phyloP scores from a whole-genome alignment of 2,888 invertebrate genomes.

The Philaethria dido region DNA sequence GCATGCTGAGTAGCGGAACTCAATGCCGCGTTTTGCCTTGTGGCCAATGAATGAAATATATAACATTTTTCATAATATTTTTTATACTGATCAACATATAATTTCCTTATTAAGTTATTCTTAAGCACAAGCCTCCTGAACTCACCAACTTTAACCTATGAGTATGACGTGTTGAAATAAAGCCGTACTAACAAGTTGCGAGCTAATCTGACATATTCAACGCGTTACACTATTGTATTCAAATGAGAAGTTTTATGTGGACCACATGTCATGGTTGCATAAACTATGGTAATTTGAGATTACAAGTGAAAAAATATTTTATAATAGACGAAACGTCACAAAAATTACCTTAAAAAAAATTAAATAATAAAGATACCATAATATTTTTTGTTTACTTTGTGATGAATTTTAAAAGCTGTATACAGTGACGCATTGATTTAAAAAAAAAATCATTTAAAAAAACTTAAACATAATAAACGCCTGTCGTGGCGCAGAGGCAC shows the following conservation, averaged over 20 bases:
- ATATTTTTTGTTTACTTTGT: neutral
- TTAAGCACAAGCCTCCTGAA: neutral
- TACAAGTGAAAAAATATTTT: constrained; percentile 21
- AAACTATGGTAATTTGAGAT: constrained; percentile 22
- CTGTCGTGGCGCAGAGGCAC: no score
- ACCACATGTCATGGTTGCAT: constrained; percentile 30
- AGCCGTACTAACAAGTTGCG: constrained; percentile 19
- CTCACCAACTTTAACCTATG: constrained; percentile 7
- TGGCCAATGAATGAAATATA: no score
- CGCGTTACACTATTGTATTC: constrained; percentile 38
- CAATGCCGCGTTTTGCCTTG: no score
- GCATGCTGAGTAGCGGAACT: no score
- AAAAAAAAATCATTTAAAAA: no score
- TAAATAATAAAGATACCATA: neutral
- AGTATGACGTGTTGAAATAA: constrained; percentile 9
- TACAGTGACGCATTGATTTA: no score
- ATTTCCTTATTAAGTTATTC: neutral
- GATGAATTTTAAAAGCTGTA: neutral
- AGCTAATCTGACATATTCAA: constrained; percentile 26
- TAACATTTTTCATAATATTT: no score
- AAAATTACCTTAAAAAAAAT: neutral
- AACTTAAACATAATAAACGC: no score
- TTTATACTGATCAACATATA: no score
- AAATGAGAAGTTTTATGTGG: constrained; percentile 35
- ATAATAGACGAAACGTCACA: neutral